A percentile compares a stretch with the other conserved stretches of the same genome.
Evolutionary conservation across 2,113 vertebrate genomes (phyloP).

Genomic region (Phylloscopus whistleri): DNA sequence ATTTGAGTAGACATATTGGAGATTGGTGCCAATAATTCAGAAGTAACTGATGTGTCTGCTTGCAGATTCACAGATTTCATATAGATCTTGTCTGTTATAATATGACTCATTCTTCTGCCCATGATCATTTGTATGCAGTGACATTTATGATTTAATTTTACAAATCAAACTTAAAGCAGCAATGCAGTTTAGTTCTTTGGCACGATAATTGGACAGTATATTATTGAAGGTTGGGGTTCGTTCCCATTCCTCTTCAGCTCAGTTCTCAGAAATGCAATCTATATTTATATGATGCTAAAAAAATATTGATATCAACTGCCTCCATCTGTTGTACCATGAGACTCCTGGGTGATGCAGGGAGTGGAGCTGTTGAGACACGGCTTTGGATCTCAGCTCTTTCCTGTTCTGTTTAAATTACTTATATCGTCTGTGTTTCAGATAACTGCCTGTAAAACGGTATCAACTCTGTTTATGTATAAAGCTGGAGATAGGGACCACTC

Average conservation of each 20-base stretch:
- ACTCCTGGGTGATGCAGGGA: not conserved
- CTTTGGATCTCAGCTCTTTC: not conserved
- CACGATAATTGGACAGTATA: not conserved
- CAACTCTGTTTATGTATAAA: not conserved
- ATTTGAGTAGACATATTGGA: not conserved
- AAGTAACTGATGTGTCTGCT: constrained; percentile 18
- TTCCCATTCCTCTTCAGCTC: not conserved
- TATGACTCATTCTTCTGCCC: not conserved
- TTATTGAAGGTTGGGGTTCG: not conserved
- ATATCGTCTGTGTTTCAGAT: not conserved
- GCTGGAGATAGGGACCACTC: not conserved
- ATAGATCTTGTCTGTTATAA: constrained; percentile 23
- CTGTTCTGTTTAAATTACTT: not conserved
- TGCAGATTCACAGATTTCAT: constrained; percentile 34
- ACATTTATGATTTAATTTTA: constrained; percentile 47
- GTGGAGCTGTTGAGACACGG: not conserved
- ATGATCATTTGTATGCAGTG: not conserved
- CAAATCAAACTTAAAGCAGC: constrained; percentile 26
- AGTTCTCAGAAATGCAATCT: constrained; percentile 26
- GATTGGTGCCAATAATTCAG: constrained; percentile 35
- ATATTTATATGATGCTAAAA: constrained; percentile 33
- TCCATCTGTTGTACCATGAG: not conserved
- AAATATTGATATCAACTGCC: not conserved
- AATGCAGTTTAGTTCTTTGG: not conserved
- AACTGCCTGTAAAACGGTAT: not conserved